Conservation (phyloP, 2,888 invertebrate genomes). For the Boloria euphrosyne region DNA sequence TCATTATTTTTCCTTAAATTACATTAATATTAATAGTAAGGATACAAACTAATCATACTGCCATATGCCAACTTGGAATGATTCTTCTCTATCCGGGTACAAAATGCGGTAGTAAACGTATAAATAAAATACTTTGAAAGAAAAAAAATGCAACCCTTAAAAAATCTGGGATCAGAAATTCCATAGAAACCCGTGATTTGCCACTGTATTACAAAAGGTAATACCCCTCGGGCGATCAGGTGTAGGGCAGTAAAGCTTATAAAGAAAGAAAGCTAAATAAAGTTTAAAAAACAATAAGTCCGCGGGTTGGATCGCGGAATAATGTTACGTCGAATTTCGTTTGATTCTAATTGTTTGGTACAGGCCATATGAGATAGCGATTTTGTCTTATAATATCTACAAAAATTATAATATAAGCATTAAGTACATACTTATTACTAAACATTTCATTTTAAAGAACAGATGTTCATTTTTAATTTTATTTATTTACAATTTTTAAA, state of each 20-base stretch:
- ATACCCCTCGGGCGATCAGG: slow-evolving; percentile 75
- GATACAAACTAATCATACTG: too few species aligned
- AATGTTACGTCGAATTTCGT: slow-evolving; percentile 66
- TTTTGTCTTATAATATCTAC: too few species aligned
- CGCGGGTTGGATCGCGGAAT: slow-evolving; percentile 66
- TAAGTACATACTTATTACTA: too few species aligned
- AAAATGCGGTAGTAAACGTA: background rate
- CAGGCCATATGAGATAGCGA: slow-evolving; percentile 41
- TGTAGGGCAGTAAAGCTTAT: slow-evolving; percentile 72
- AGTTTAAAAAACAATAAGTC: slow-evolving; percentile 69
- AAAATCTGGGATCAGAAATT: slow-evolving; percentile 57
- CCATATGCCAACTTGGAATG: background rate
- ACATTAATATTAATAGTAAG: too few species aligned
- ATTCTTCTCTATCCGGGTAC: slow-evolving; percentile 1
- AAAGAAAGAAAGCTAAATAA: slow-evolving; percentile 75
- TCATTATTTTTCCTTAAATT: too few species aligned
- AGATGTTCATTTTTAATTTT: too few species aligned
- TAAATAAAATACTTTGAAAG: slow-evolving; percentile 11
- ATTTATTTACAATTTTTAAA: too few species aligned
- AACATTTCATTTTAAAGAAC: too few species aligned
- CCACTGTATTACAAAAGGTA: slow-evolving; percentile 63
- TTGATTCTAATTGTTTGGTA: slow-evolving; percentile 39
- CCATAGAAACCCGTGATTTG: slow-evolving; percentile 57
- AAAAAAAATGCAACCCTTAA: slow-evolving; percentile 30
- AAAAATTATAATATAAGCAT: too few species aligned